These are phyloP conservation scores for Globicephala melas DNA, from an alignment of 2,113 vertebrate genomes.

Conservation along the genomic window DNA sequence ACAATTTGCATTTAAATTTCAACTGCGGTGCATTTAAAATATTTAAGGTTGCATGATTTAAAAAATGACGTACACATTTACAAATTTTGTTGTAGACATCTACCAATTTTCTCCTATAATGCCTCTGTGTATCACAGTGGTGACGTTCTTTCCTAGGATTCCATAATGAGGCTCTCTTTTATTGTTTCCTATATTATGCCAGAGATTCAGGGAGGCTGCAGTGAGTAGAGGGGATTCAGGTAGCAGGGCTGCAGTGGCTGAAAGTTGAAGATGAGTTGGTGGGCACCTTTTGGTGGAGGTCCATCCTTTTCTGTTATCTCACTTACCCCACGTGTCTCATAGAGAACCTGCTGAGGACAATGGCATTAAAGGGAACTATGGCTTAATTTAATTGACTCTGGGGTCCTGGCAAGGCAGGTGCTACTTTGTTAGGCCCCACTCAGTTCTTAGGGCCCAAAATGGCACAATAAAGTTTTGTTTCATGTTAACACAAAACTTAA, in stretches of 20 bases:
- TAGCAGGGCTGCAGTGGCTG: not conserved
- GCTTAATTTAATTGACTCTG: not conserved
- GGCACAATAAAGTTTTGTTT: not conserved
- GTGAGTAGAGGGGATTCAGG: not conserved
- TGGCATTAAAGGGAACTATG: not conserved
- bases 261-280: not conserved
- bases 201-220: not conserved
- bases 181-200: not conserved
- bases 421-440: not conserved
- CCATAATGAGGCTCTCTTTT: not conserved
- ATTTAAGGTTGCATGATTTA: not conserved
- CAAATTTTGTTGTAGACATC: not conserved
- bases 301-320: not conserved
- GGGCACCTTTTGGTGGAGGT: not conserved
- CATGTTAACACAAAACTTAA: not conserved
- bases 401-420: not conserved
- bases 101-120: not conserved
- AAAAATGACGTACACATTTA: not conserved
- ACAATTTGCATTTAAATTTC: constrained; percentile 61
- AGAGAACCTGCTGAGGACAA: not conserved
- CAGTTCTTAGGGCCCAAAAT: not conserved
- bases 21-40: not conserved
- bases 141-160: not conserved
- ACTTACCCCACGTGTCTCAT: not conserved
- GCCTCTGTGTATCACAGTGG: not conserved